Evolutionary conservation across 2,888 invertebrate species (phyloP), one percentile per base, ranked within the genome.

Genomic region (Sarcophaga rosellei): DNA sequence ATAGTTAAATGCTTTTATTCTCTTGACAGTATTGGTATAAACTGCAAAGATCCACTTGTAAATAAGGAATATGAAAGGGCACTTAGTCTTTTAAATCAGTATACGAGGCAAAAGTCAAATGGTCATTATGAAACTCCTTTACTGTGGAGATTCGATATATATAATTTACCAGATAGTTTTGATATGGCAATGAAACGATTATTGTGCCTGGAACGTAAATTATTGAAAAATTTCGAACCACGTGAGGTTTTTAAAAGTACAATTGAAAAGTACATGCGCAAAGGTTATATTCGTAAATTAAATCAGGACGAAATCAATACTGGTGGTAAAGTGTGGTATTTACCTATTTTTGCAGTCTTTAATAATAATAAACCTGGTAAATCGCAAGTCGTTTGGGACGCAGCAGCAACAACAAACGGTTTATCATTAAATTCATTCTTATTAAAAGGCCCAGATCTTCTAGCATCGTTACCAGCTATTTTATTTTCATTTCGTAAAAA

Each of bases 321-420:
- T n/a, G 62, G 44, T 62, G 45, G 74, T 15, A 63, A 45, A 25
- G 65, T 75, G 6, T 75, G 75, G 65, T 78, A 78, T 61, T 44
- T 78, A 10, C 70, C 47, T n/a, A 78, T 78, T 70, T 78, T 78
- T 69, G 47, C 77, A 5, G 70, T 78, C 0, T 70, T 78, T 47
- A 77, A 69, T 69, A 70, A 70, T 25, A 77, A 77, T 6, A 77
- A 69, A 47, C 78, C 78, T 2, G 63, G 70, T 35, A 83, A 86
- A 74, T 73, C 74, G 5, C 79, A 77, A 15, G 45, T 83, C 5
- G 86, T 83, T 21, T 87, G 84, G 84, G 81, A 87, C 47, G 84
- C 84, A 21, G 84, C 84, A 12, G 80, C 77, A 15, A 83, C 76
- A 76, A 25, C 77, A 15, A 53, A 77, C 23, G 80, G 74, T 1